phyloP scores from a whole-genome alignment of 2,113 vertebrate species.

The Sterna hirundo region DNA sequence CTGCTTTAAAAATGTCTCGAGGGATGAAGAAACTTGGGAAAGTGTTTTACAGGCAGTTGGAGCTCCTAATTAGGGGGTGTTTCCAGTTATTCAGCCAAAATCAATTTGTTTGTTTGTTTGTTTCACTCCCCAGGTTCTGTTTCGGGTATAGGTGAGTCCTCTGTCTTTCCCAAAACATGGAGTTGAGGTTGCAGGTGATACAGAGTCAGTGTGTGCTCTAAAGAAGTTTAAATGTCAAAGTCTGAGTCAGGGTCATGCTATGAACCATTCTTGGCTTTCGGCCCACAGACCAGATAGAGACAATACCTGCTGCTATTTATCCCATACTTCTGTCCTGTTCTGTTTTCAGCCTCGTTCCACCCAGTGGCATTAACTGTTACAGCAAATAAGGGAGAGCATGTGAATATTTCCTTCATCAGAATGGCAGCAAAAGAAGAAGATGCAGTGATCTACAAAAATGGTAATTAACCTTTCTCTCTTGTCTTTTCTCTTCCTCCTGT shows the following conservation, averaged over 20 bases:
- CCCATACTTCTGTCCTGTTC: background rate
- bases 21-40: background rate
- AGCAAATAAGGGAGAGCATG: constrained; percentile 81
- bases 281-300: background rate
- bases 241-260: background rate
- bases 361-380: constrained; percentile 84
- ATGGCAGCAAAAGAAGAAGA: constrained; percentile 82
- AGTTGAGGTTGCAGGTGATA: background rate
- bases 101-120: background rate
- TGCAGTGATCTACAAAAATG: constrained; percentile 84
- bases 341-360: constrained; percentile 81
- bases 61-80: background rate
- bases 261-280: background rate
- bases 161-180: background rate
- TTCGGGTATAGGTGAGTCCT: background rate
- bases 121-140: background rate
- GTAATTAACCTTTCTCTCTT: constrained; percentile 55
- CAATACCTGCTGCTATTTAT: background rate
- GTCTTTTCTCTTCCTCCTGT: background rate
- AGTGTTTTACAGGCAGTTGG: background rate
- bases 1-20: background rate
- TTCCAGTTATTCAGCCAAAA: background rate
- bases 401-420: constrained; percentile 81
- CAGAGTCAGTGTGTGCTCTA: background rate
- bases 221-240: background rate